phyloP scores from a whole-genome alignment of 2,113 vertebrate species.

The Chascanopsetta lugubris region DNA sequence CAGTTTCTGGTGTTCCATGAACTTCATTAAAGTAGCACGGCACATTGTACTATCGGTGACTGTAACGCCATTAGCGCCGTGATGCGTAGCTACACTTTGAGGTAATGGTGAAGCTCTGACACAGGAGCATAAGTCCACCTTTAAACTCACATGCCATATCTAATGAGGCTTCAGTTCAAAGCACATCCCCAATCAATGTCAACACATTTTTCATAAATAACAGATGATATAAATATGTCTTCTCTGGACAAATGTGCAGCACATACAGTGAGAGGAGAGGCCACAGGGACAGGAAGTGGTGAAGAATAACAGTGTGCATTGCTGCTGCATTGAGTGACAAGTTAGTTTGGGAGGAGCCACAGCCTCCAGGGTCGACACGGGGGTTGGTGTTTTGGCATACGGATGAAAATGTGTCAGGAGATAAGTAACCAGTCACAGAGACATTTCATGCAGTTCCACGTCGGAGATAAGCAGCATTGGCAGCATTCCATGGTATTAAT shows the following conservation, averaged over 20 bases:
- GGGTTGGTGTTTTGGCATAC: slow-evolving; percentile 55
- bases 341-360: slow-evolving; percentile 31
- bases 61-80: too few relatives aligned
- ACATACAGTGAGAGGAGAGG: slow-evolving; percentile 6
- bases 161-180: too few relatives aligned
- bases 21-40: slow-evolving; percentile 6
- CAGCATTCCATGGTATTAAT: slow-evolving; percentile 95
- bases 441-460: slow-evolving; percentile 71
- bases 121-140: too few relatives aligned
- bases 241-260: background rate
- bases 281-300: slow-evolving; percentile 5
- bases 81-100: too few relatives aligned
- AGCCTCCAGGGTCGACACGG: slow-evolving; percentile 25
- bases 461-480: slow-evolving; percentile 74
- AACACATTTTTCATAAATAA: too few relatives aligned
- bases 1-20: slow-evolving; percentile 34
- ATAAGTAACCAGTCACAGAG: slow-evolving; percentile 55
- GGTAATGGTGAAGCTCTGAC: too few relatives aligned
- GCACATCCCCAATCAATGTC: too few relatives aligned
- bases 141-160: too few relatives aligned
- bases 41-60: slow-evolving; percentile 11
- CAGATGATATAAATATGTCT: background rate
- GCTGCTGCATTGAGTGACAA: slow-evolving; percentile 27
- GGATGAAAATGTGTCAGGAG: slow-evolving; percentile 61
- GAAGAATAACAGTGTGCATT: slow-evolving; percentile 14